A percentile compares a stretch with the other conserved stretches of the same genome.
phyloP scores from a whole-genome alignment of 2,113 vertebrate species.

The Xyrauchen texanus region DNA sequence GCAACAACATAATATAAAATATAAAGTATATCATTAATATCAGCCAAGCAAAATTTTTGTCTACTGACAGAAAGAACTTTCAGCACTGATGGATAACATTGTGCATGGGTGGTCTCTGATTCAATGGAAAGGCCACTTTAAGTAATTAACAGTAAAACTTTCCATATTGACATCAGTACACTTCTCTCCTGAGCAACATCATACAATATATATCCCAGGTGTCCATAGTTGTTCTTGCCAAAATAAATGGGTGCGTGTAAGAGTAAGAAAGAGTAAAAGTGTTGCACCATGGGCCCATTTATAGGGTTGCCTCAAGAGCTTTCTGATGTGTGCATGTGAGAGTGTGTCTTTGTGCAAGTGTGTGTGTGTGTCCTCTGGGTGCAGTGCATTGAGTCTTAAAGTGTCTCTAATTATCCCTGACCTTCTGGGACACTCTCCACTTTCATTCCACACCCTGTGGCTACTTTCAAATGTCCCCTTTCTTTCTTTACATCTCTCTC shows the following conservation, averaged over 20 bases:
- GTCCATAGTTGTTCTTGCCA: constrained; percentile 34
- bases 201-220: constrained; percentile 19
- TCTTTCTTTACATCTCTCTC: constrained; percentile 40
- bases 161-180: too few relatives aligned
- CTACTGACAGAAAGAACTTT: not conserved
- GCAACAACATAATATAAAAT: too few relatives aligned
- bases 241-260: constrained; percentile 32
- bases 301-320: constrained; percentile 23
- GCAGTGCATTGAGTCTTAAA: constrained; percentile 71
- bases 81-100: not conserved
- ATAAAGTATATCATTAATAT: too few relatives aligned
- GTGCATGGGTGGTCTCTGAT: not conserved
- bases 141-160: not conserved
- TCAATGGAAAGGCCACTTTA: not conserved
- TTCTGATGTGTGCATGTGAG: constrained; percentile 14
- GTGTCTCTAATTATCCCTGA: constrained; percentile 82
- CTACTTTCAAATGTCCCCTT: constrained; percentile 53
- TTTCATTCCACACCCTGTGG: constrained; percentile 61
- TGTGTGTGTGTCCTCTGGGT: constrained; percentile 60
- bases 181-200: too few relatives aligned
- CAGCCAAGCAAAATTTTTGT: too few relatives aligned
- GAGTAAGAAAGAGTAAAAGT: not conserved
- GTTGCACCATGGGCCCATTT: constrained; percentile 13
- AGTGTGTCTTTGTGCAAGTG: constrained; percentile 19
- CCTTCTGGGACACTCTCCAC: constrained; percentile 70